phyloP scores from a whole-genome alignment of 1,140 invertebrate genomes.

The Zaprionus lachaisei region DNA sequence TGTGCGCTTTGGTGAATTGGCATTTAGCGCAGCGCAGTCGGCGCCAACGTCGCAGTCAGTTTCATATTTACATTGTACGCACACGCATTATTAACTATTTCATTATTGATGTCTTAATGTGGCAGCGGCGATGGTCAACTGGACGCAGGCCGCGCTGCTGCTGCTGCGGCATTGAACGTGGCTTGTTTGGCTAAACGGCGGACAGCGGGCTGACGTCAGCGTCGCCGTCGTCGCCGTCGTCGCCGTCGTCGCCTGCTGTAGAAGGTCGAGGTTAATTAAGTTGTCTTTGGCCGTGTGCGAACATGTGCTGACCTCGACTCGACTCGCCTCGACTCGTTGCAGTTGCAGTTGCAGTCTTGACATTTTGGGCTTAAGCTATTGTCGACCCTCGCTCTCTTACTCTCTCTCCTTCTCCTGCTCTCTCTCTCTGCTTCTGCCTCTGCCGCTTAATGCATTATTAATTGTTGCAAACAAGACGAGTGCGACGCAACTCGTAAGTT shows the following conservation, averaged over 20 bases:
- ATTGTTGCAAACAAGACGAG: conserved; percentile 54
- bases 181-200: conserved; percentile 46
- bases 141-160: conserved; percentile 19
- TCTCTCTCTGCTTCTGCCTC: conserved; percentile 2
- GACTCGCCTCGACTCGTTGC: conserved; percentile 30
- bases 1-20: conserved; percentile 48
- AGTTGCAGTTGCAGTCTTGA: conserved; percentile 64
- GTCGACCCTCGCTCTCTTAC: background rate
- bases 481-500: conserved; percentile 48
- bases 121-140: conserved; percentile 72
- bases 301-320: conserved; percentile 57
- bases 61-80: conserved; percentile 47
- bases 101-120: conserved; percentile 78
- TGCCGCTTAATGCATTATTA: conserved; percentile 69
- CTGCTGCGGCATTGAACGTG: conserved; percentile 55
- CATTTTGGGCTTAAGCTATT: conserved; percentile 59
- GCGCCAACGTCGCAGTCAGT: conserved; percentile 2
- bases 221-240: conserved; percentile 30
- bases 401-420: background rate
- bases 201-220: conserved; percentile 66
- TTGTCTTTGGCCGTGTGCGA: conserved; percentile 69
- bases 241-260: conserved; percentile 32
- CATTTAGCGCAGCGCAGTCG: conserved; percentile 39
- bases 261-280: conserved; percentile 84
- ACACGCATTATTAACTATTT: conserved; percentile 50